phyloP scores from a whole-genome alignment of 2,113 vertebrate species.

The Heterotilapia buettikoferi region DNA sequence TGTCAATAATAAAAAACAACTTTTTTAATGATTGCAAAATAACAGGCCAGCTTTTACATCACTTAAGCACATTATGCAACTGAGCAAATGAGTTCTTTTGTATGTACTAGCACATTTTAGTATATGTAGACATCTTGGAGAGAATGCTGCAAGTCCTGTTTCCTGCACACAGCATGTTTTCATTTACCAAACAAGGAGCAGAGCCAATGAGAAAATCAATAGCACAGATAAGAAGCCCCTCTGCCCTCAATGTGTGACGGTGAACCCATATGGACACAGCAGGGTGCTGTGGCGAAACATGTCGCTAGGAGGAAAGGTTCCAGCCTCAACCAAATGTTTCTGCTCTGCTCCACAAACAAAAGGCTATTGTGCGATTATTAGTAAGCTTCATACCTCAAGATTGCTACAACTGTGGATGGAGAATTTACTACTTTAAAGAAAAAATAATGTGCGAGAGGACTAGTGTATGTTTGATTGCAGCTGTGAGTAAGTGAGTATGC shows the following conservation, averaged over 20 bases:
- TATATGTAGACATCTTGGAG: conserved; percentile 29
- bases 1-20: neutral
- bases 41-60: neutral
- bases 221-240: conserved; percentile 64
- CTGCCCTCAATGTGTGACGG: conserved; percentile 59
- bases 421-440: neutral
- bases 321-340: conserved; percentile 14
- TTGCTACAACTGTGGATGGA: neutral
- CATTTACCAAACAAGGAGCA: conserved; percentile 64
- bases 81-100: neutral
- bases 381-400: neutral
- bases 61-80: neutral
- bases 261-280: conserved; percentile 59
- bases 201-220: conserved; percentile 71
- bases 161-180: conserved; percentile 68
- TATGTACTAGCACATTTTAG: neutral
- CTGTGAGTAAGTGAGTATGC: conserved; percentile 42
- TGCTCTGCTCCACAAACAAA: conserved; percentile 4
- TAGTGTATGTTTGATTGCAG: conserved; percentile 14
- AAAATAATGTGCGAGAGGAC: neutral
- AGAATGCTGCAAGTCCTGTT: conserved; percentile 33
- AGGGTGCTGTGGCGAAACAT: conserved; percentile 44
- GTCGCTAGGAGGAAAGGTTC: conserved; percentile 33
- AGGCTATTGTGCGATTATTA: neutral
- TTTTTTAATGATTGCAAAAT: neutral